Evolutionary conservation across 2,888 invertebrate genomes (phyloP).

Genomic region (Cerceris rybyensis): DNA sequence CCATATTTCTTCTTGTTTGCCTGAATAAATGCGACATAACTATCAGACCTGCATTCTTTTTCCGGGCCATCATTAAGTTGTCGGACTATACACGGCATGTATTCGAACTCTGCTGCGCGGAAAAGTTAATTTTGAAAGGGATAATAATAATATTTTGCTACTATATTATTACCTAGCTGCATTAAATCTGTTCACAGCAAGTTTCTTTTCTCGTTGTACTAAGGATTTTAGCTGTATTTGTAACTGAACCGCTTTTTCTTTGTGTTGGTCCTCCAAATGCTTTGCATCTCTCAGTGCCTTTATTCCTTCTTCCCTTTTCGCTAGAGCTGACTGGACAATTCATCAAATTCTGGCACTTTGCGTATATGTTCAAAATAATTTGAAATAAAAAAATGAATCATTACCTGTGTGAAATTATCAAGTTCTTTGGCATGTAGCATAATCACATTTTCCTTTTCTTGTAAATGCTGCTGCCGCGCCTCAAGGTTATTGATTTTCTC

Average conservation of each 20-base stretch:
- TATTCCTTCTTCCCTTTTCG: conserved; percentile 76
- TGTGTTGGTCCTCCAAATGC: conserved; percentile 73
- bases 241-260: conserved; percentile 69
- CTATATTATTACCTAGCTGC: conserved; percentile 69
- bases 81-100: no score
- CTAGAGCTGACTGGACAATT: conserved; percentile 69
- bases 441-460: conserved; percentile 73
- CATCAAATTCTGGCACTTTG: no score
- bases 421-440: conserved; percentile 75
- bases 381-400: not conserved
- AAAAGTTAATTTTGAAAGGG: no score
- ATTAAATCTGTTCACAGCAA: conserved; percentile 72
- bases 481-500: conserved; percentile 72
- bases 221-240: conserved; percentile 72
- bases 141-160: no score
- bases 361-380: no score
- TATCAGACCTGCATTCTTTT: no score
- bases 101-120: no score
- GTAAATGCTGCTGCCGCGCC: conserved; percentile 61
- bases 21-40: no score
- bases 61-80: no score
- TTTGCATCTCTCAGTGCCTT: conserved; percentile 74
- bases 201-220: conserved; percentile 73
- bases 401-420: conserved; percentile 75
- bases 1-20: no score